phyloP scores from a whole-genome alignment of 2,113 vertebrate genomes.

The Leuciscus idus region DNA sequence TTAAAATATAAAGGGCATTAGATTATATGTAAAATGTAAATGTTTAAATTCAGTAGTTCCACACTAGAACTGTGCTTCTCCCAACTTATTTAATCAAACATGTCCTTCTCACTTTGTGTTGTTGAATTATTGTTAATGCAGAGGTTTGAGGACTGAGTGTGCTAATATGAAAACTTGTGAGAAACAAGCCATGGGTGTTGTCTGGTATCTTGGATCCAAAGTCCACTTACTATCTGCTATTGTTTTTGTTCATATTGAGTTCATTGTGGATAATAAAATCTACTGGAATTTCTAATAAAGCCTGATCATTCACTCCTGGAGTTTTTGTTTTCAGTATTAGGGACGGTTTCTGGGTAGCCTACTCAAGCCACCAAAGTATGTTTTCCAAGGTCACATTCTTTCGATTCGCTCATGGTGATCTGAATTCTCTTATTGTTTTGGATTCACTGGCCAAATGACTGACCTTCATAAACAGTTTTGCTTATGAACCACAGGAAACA shows the following conservation, averaged over 20 bases:
- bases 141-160: neutral
- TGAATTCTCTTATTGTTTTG: conserved; percentile 27
- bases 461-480: conserved; percentile 21
- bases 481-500: conserved; percentile 24
- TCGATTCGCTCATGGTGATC: neutral
- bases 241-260: conserved; percentile 18
- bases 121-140: conserved; percentile 35
- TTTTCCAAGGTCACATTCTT: conserved; percentile 6
- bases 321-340: conserved; percentile 3
- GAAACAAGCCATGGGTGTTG: conserved; percentile 14
- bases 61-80: neutral
- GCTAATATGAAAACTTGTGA: conserved; percentile 21
- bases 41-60: neutral
- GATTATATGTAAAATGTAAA: neutral
- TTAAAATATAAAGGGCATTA: too few species aligned
- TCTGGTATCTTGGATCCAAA: conserved; percentile 23
- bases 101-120: conserved; percentile 32
- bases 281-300: neutral
- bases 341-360: neutral
- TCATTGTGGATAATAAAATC: conserved; percentile 3
- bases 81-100: conserved; percentile 7
- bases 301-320: neutral
- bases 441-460: neutral
- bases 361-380: neutral
- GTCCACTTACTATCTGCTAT: conserved; percentile 23